phyloP scores from a whole-genome alignment of 1,140 invertebrate species.

The Trachelipus rathkii region DNA sequence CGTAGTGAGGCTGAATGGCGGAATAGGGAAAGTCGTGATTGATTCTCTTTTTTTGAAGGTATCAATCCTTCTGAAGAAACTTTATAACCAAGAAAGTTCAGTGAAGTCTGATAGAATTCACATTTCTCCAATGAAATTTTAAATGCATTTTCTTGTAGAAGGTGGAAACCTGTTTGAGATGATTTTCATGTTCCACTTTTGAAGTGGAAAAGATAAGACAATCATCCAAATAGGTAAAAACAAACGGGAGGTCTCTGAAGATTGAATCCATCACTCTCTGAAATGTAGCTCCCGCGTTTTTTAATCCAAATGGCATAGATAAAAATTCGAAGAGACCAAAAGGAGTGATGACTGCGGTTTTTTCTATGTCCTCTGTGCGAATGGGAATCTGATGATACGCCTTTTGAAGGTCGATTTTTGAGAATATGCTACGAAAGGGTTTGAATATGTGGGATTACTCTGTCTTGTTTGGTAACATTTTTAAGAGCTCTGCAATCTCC shows the following conservation, averaged over 20 bases:
- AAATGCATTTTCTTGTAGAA: too few relatives aligned
- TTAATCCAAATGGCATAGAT: background rate
- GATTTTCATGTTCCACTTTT: too few relatives aligned
- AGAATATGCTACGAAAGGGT: background rate
- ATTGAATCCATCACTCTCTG: slow-evolving; percentile 2
- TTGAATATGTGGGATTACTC: background rate
- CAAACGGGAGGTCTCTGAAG: background rate
- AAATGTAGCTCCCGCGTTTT: background rate
- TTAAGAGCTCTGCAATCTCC: too few relatives aligned
- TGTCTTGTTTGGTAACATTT: too few relatives aligned
- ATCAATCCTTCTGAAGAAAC: background rate
- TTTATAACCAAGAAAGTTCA: background rate
- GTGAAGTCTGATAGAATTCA: background rate
- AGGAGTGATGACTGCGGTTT: slow-evolving; percentile 1
- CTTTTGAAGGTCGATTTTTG: background rate
- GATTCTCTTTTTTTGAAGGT: background rate
- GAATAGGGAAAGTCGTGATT: background rate
- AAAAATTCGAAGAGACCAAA: background rate
- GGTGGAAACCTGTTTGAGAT: too few relatives aligned
- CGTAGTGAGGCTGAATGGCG: background rate
- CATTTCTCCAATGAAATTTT: background rate
- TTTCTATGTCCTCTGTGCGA: background rate
- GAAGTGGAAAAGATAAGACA: too few relatives aligned
- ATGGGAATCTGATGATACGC: slow-evolving; percentile 13
- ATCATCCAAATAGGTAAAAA: too few relatives aligned